A percentile compares a stretch with the other conserved stretches of the same genome.
These are phyloP conservation scores for Vidua macroura DNA, from an alignment of 2,113 vertebrate genomes.

Conservation along the genomic window DNA sequence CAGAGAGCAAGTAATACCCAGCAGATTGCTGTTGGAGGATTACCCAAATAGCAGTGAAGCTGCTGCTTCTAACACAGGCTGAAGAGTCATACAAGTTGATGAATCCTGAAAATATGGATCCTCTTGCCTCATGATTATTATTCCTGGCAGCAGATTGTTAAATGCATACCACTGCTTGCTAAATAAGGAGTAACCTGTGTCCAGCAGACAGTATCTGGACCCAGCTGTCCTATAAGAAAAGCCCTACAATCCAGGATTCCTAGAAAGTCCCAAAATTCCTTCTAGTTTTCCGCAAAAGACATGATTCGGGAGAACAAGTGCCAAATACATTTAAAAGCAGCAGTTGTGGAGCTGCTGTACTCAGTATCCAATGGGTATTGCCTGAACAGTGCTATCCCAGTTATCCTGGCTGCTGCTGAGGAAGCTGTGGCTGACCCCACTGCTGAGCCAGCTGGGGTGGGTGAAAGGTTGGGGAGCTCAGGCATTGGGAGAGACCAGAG, in stretches of 20 bases:
- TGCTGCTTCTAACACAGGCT: not conserved
- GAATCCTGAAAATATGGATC: not conserved
- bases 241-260: not conserved
- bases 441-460: not conserved
- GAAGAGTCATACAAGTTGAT: not conserved
- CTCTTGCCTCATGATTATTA: not conserved
- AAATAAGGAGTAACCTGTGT: not conserved
- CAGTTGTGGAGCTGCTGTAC: not conserved
- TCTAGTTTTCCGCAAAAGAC: not conserved
- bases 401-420: accelerated
- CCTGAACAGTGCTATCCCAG: not conserved
- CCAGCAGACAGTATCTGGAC: not conserved
- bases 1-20: not conserved
- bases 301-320: not conserved
- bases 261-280: not conserved
- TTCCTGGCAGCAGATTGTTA: not conserved
- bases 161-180: not conserved
- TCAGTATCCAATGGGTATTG: not conserved
- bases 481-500: accelerated
- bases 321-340: not conserved
- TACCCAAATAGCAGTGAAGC: not conserved
- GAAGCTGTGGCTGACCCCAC: not conserved
- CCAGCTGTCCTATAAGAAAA: not conserved
- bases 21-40: not conserved
- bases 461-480: not conserved